These are phyloP conservation scores for Diarsia dahlii DNA, from an alignment of 2,888 invertebrate genomes.

Conservation along the genomic window DNA sequence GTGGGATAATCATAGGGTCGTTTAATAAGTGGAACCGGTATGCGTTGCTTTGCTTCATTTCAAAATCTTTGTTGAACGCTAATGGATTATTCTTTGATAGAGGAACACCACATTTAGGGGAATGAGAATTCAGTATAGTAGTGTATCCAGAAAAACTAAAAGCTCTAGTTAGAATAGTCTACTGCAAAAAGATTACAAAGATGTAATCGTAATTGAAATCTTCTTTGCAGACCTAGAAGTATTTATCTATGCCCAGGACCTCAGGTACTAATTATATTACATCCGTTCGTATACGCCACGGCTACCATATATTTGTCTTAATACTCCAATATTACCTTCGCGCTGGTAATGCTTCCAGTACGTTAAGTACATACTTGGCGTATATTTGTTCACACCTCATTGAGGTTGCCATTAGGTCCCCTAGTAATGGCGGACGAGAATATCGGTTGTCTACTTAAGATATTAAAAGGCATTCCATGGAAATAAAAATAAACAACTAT, in stretches of 20 bases:
- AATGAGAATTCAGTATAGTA: neutral
- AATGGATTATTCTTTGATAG: too few species aligned
- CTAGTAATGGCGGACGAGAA: slow-evolving; percentile 26
- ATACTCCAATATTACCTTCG: slow-evolving; percentile 28
- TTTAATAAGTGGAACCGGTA: neutral
- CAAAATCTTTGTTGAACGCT: neutral
- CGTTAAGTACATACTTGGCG: slow-evolving; percentile 27
- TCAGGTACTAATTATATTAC: slow-evolving; percentile 29
- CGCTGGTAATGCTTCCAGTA: slow-evolving; percentile 22
- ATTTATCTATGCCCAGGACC: neutral
- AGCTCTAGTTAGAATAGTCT: neutral
- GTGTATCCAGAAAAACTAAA: neutral
- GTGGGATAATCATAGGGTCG: slow-evolving; percentile 31
- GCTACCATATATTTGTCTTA: slow-evolving; percentile 32
- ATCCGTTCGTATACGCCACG: slow-evolving; percentile 19
- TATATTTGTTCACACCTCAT: slow-evolving; percentile 35
- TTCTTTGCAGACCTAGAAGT: neutral
- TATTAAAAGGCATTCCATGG: slow-evolving; percentile 15
- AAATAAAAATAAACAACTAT: slow-evolving; percentile 3
- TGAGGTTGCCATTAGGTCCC: slow-evolving; percentile 21
- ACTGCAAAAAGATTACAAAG: neutral
- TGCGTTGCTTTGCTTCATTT: slow-evolving; percentile 4
- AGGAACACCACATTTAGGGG: neutral
- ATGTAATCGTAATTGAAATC: slow-evolving; percentile 5
- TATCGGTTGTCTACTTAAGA: slow-evolving; percentile 18